Percentiles rank a stretch among this genome's conserved stretches.
phyloP scores from a whole-genome alignment of 2,888 invertebrate species.

The Mechanitis mazaeus region DNA sequence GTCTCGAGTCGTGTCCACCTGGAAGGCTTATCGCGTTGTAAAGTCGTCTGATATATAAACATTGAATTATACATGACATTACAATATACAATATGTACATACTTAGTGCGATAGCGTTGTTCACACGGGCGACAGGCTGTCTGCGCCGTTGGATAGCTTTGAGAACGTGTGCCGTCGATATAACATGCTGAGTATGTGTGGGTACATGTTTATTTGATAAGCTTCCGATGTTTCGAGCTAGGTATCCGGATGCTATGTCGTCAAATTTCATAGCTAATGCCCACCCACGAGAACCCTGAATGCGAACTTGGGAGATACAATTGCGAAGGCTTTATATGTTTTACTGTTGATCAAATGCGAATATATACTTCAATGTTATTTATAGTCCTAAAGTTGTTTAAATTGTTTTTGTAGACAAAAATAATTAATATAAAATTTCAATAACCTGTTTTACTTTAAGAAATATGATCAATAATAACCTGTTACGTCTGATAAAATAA shows the following conservation, averaged over 20 bases:
- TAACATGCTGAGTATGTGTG: constrained; percentile 55
- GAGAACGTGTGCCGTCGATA: constrained; percentile 63
- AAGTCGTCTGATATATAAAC: constrained; percentile 51
- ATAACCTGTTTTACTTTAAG: too few species aligned
- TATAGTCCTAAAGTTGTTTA: too few species aligned
- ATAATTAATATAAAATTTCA: too few species aligned
- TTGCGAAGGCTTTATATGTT: constrained; percentile 8
- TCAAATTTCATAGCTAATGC: constrained; percentile 56
- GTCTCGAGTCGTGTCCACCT: constrained; percentile 35
- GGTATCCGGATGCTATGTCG: constrained; percentile 63
- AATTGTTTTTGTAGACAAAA: too few species aligned
- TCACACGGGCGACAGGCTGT: constrained; percentile 74
- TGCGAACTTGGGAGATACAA: constrained; percentile 27
- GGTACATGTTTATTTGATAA: constrained; percentile 71
- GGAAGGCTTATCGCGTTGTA: constrained; percentile 52
- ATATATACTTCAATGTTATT: background rate
- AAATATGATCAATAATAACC: too few species aligned
- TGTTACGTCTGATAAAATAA: background rate
- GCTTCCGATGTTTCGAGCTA: constrained; percentile 68
- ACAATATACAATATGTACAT: constrained; percentile 53
- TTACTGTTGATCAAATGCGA: background rate
- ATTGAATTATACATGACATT: constrained; percentile 59
- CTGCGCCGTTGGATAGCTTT: constrained; percentile 57
- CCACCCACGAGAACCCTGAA: constrained; percentile 52
- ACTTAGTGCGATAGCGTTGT: constrained; percentile 67